Base-by-base conservation (phyloP, 2,797 vertebrate genomes). In the Hylomyscus alleni region DNA sequence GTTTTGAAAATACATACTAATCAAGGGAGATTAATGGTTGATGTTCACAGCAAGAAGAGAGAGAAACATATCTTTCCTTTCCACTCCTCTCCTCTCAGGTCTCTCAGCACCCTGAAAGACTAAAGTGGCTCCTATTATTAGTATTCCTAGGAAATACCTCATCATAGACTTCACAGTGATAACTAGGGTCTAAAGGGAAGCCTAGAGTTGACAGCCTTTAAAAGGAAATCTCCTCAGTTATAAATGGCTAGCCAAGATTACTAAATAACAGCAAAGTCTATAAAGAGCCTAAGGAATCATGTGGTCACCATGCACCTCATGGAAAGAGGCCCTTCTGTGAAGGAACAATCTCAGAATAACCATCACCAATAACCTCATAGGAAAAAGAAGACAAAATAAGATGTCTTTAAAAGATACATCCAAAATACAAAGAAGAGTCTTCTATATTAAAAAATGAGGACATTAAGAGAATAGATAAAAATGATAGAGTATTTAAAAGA, bases 381-480 rank as follows among this genome's bases (percentile, higher is more conserved):
- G 22, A 75, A 60, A 90, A 22, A 89, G 58, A 84, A 75, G 65
- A 60, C 52, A 2, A 3, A 31, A 52, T 26, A 80, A 67, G 58
- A 76, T 26, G 14, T 34, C 34, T 80, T 60, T 13, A 78, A 87
- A 40, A 95, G 12, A 52, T 69, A n/a, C 20, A 77, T n/a, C 24
- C 15, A 73, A 7, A 94, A 15, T 76, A 52, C 29, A 89, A 82
- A 22, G 50, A 29, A 15, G 5, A 58, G 52, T 94, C 24, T 86
- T 47, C 77, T 2, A 69, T 47, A 20, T n/a, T 31, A 65, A 84
- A 91, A 88, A 56, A 58, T 37, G n/a, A 91, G 93, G 69, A 50
- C 56, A 75, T 31, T 83, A n/a, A 72, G 3, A 88, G 60, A 90
- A 91, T 34, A 22, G 17, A 73, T 85, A 50, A 95, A 95, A 96